Evolutionary conservation across 2,797 vertebrate genomes (phyloP).

Genomic region (Gallirallus australis): DNA sequence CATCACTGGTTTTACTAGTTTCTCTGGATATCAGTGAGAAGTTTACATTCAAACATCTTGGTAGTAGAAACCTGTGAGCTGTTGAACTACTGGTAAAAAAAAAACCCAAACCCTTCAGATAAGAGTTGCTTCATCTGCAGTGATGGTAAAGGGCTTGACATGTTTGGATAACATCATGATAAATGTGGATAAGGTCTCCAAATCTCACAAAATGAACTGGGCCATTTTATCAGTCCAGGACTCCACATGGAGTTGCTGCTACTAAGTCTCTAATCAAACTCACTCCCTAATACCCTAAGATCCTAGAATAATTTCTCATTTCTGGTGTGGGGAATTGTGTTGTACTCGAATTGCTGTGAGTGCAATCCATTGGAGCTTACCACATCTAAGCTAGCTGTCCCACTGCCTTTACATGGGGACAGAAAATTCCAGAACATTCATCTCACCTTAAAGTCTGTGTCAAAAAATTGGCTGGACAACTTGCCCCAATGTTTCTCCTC

Average conservation of each 20-base stretch:
- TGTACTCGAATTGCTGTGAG: neutral
- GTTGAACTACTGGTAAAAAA: neutral
- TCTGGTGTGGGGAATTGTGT: neutral
- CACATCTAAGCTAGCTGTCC: neutral
- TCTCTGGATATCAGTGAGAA: neutral
- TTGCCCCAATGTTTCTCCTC: neutral
- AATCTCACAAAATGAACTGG: neutral
- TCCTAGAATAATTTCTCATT: neutral
- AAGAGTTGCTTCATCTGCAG: neutral
- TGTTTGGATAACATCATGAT: accelerated
- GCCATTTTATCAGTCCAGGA: neutral
- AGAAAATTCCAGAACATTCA: neutral
- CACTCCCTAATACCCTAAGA: neutral
- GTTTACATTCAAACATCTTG: neutral
- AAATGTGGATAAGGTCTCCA: neutral
- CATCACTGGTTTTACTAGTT: neutral
- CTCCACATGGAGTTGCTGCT: neutral
- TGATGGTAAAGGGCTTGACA: neutral
- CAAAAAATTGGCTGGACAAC: neutral
- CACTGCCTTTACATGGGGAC: neutral
- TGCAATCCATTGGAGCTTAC: neutral
- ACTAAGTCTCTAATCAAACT: neutral
- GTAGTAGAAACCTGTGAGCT: neutral
- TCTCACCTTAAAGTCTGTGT: neutral
- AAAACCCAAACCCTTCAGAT: neutral